Evolutionary conservation across 2,113 vertebrate species (phyloP), one percentile per base, ranked within the genome.

Genomic region (Electrona antarctica): DNA sequence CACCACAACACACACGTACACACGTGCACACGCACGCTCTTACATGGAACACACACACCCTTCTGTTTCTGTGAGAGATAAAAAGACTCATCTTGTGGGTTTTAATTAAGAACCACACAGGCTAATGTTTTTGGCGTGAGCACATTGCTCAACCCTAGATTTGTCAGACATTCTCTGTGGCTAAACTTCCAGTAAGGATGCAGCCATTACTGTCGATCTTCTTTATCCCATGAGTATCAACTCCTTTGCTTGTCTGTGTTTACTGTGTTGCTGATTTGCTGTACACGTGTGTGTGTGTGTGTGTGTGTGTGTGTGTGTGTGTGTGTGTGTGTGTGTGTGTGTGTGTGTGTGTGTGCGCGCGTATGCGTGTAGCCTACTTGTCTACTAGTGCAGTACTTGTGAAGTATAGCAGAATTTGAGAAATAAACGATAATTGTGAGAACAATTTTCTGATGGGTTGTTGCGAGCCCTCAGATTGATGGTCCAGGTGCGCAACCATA

Each of bases 71-170:
- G 28, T 29, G 55, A 61, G 57, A 67, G 56, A 63, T 55, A 54
- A 71, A 71, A 66, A 64, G 11, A 29, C 7, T 33, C 13, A 47
- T 55, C 50, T 67, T n/a, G 28, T 56, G 55, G 50, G 3, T 45
- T 46, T 75, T 59, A 70, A 84, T 88, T 76, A 60, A 81, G 79
- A 71, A 55, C 11, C 12, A 51, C 12, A 80, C 64, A 28, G 68
- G 13, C 58, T 3, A 68, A 60, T 79, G 21, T 67, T 73, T 70
- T 10, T 74, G 56, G 60, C 71, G 11, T 66, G 71, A 84, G 74
- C 74, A 90, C 60, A 80, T 45, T 69, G 67, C 8, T 7, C 66
- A 15, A 7, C 74, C 76, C 60, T 45, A 64, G 46, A 60, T 55
- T 69, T 85, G 83, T 69, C 79, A 73, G 60, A 60, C 7, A 1